These are phyloP conservation scores for Pleuronectes platessa DNA, from an alignment of 2,113 vertebrate species.

Conservation along the genomic window DNA sequence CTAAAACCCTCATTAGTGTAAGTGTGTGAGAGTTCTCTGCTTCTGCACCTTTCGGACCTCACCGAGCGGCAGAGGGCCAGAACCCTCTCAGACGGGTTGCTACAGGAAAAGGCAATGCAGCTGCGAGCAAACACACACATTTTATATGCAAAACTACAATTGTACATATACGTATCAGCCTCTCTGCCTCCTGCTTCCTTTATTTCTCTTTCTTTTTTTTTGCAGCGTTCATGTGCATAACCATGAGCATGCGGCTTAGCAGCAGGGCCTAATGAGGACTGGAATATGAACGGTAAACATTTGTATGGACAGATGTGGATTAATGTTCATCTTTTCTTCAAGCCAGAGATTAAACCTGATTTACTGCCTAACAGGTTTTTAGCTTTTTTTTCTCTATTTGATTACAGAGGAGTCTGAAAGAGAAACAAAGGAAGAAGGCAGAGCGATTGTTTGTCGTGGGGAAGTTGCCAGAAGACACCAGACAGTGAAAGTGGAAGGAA, in stretches of 20 bases:
- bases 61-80: conserved; percentile 47
- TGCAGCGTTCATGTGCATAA: conserved; percentile 28
- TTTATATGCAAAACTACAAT: conserved; percentile 32
- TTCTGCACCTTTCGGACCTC: conserved; percentile 36
- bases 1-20: conserved; percentile 77
- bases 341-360: conserved; percentile 83
- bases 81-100: conserved; percentile 42
- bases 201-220: conserved; percentile 3
- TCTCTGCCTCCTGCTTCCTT: conserved; percentile 8
- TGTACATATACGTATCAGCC: conserved; percentile 6
- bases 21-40: conserved; percentile 61
- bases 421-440: conserved; percentile 54
- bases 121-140: conserved; percentile 10
- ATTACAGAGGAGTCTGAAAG: conserved; percentile 68
- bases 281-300: conserved; percentile 82
- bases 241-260: conserved; percentile 58
- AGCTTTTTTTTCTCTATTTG: conserved; percentile 47
- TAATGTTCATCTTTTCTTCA: conserved; percentile 85
- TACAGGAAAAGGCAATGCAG: conserved; percentile 2
- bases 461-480: conserved; percentile 64
- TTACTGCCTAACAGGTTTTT: conserved; percentile 80
- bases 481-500: conserved; percentile 72
- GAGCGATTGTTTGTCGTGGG: conserved; percentile 50
- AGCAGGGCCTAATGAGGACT: conserved; percentile 63
- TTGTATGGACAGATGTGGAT: conserved; percentile 86